Percentiles rank a stretch among this genome's conserved stretches.
Evolutionary conservation across 2,888 invertebrate genomes (phyloP).

Genomic region (Ferrisia virgata): DNA sequence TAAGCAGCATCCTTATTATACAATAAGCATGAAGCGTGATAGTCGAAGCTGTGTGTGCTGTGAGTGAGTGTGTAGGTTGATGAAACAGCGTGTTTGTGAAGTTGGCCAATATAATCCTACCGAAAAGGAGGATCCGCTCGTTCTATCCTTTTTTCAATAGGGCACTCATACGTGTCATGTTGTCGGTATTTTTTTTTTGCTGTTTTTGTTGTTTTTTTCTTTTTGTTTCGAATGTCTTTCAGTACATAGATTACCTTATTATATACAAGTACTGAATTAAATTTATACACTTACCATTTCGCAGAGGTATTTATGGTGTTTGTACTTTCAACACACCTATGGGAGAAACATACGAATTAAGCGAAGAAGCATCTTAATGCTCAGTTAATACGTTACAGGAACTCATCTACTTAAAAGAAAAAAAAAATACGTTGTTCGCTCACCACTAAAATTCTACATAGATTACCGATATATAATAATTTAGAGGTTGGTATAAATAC

Average conservation of each 20-base stretch:
- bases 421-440: slow-evolving; percentile 18
- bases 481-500: too few relatives aligned
- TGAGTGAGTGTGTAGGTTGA: too few relatives aligned
- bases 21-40: background rate
- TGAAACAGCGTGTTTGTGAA: slow-evolving; percentile 28
- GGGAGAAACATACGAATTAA: slow-evolving; percentile 41
- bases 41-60: slow-evolving; percentile 4
- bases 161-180: background rate
- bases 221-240: background rate
- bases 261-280: slow-evolving; percentile 25
- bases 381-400: slow-evolving; percentile 45
- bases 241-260: slow-evolving; percentile 26
- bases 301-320: slow-evolving; percentile 32
- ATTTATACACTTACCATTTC: slow-evolving; percentile 40
- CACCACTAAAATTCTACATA: slow-evolving; percentile 13
- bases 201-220: too few relatives aligned
- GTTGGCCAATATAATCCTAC: slow-evolving; percentile 1
- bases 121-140: background rate
- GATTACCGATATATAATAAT: background rate
- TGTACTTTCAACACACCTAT: slow-evolving; percentile 42
- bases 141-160: background rate
- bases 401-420: slow-evolving; percentile 35
- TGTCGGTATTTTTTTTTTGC: too few relatives aligned
- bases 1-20: background rate
- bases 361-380: slow-evolving; percentile 45